A percentile compares a stretch with the other conserved stretches of the same genome.
Conservation (phyloP, 2,888 invertebrate genomes). For the Agonopterix alstromeriana region DNA sequence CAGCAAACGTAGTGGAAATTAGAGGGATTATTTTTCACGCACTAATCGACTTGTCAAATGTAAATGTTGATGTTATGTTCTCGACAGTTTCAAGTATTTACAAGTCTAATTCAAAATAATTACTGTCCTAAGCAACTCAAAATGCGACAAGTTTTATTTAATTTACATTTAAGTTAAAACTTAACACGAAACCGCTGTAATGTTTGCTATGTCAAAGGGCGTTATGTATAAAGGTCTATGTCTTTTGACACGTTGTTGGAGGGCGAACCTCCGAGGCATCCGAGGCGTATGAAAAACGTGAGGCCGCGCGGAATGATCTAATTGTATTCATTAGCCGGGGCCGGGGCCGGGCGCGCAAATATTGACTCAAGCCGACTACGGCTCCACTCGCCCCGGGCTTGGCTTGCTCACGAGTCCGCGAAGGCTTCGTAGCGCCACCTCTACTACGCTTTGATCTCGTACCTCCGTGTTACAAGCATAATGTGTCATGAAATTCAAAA, state of each 20-base stretch:
- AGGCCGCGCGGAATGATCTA: slow-evolving; percentile 76
- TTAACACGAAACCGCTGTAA: slow-evolving; percentile 12
- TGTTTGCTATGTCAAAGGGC: slow-evolving; percentile 9
- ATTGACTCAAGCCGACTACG: slow-evolving; percentile 52
- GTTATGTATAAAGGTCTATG: slow-evolving; percentile 43
- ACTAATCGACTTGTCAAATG: slow-evolving; percentile 10
- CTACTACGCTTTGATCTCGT: too few species aligned
- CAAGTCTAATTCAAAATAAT: background rate
- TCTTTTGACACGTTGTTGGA: slow-evolving; percentile 60
- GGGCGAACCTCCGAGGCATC: slow-evolving; percentile 46
- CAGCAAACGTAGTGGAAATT: slow-evolving; percentile 38
- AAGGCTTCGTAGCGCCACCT: background rate
- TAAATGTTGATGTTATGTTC: background rate
- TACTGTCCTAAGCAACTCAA: slow-evolving; percentile 1
- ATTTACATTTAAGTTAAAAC: slow-evolving; percentile 17
- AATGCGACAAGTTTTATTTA: slow-evolving; percentile 14
- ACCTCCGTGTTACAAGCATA: too few species aligned
- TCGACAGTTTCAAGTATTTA: background rate
- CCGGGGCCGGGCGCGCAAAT: slow-evolving; percentile 56
- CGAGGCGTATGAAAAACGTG: slow-evolving; percentile 69
- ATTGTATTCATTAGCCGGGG: slow-evolving; percentile 75
- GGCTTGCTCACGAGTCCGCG: background rate
- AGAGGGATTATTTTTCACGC: slow-evolving; percentile 26
- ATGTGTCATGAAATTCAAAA: too few species aligned
- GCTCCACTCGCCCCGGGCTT: slow-evolving; percentile 34